A percentile compares a stretch with the other conserved stretches of the same genome.
Conservation (phyloP, 2,113 vertebrate genomes). For the Calyptommatus sinebrachiatus region DNA sequence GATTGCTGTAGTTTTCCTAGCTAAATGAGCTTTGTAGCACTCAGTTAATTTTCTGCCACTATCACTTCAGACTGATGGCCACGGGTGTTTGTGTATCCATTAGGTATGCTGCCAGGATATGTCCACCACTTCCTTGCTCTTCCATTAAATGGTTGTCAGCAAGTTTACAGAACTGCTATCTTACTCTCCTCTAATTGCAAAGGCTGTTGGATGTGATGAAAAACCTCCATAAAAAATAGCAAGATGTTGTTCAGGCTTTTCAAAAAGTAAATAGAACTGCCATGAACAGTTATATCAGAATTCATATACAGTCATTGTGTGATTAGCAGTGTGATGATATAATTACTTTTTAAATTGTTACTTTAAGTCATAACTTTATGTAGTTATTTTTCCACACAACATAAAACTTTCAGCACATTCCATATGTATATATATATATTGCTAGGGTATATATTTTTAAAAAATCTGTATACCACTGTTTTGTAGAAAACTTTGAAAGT, state of each 20-base stretch:
- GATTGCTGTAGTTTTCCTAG: conserved; percentile 57
- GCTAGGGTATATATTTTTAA: conserved; percentile 26
- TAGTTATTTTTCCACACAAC: conserved; percentile 32
- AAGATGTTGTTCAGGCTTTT: conserved; percentile 36
- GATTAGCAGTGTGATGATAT: conserved; percentile 45
- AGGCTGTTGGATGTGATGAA: conserved; percentile 34
- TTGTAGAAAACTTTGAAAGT: conserved; percentile 67
- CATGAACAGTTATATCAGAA: conserved; percentile 45
- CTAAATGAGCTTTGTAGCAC: conserved; percentile 70
- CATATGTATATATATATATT: conserved; percentile 47
- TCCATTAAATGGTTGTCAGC: conserved; percentile 69
- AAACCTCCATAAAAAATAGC: conserved; percentile 37
- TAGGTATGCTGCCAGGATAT: conserved; percentile 66
- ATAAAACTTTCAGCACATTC: conserved; percentile 40
- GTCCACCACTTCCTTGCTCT: conserved; percentile 66
- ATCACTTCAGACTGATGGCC: conserved; percentile 66
- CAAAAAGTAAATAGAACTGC: conserved; percentile 54
- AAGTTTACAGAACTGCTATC: conserved; percentile 55
- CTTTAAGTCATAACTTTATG: conserved; percentile 44
- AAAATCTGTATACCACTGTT: conserved; percentile 63
- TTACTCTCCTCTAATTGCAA: conserved; percentile 66
- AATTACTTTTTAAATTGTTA: conserved; percentile 50
- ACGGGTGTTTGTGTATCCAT: conserved; percentile 69
- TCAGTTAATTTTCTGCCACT: conserved; percentile 75
- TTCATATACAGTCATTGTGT: conserved; percentile 37